These are phyloP conservation scores for Ardeotis arabs DNA, from an alignment of 2,113 vertebrate species.

Conservation along the genomic window DNA sequence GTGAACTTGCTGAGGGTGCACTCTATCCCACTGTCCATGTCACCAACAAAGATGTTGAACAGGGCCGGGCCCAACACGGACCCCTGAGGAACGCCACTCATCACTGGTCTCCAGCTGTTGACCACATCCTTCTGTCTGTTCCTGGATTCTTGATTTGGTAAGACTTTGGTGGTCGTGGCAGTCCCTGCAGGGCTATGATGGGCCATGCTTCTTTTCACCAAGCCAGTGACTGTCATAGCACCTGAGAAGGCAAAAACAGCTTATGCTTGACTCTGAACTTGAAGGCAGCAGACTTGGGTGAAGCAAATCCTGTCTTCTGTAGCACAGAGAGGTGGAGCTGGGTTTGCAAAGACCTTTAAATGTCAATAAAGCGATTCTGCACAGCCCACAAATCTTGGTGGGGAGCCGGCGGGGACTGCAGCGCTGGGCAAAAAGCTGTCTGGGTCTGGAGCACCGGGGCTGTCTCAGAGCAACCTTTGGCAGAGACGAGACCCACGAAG, in stretches of 20 bases:
- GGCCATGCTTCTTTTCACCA: background rate
- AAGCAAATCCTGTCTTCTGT: background rate
- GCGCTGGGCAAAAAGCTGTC: background rate
- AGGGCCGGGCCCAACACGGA: too few relatives aligned
- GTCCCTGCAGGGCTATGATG: accelerated
- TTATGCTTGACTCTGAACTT: background rate
- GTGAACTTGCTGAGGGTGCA: too few relatives aligned
- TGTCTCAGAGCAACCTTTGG: background rate
- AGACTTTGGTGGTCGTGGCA: background rate
- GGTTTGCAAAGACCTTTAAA: conserved; percentile 71
- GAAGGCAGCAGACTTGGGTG: background rate
- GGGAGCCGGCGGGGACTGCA: conserved; percentile 18
- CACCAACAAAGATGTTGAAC: too few relatives aligned
- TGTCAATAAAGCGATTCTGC: conserved; percentile 65
- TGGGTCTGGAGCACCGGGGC: background rate
- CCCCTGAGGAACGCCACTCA: too few relatives aligned
- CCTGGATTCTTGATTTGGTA: background rate
- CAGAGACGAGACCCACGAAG: background rate
- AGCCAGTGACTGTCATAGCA: background rate
- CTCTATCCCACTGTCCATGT: too few relatives aligned
- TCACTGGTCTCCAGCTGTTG: too few relatives aligned
- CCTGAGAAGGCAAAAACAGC: background rate
- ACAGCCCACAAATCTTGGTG: conserved; percentile 20
- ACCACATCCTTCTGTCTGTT: background rate
- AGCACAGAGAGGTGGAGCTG: conserved; percentile 10